Base-by-base conservation (phyloP, 2,113 vertebrate genomes). In the Cyprinodon brontotheroides region DNA sequence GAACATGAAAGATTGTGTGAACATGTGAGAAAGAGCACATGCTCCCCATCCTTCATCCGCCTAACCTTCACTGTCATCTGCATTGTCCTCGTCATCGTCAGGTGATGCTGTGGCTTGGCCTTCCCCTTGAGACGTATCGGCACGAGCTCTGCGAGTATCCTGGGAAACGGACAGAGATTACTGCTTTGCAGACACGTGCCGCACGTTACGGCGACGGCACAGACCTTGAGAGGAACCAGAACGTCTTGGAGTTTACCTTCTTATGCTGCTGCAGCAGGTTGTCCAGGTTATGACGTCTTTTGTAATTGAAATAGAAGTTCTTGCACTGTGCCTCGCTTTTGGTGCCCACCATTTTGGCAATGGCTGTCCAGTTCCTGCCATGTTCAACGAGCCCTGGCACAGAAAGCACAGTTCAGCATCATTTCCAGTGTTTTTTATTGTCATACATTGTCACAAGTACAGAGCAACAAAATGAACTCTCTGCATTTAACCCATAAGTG, bases 261-360 rank as follows among this genome's bases (percentile, higher is more conserved):
- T 99, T 99, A 92, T 99, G 96, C 87, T 99, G 97, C 77, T 99
- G 98, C 11, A 99, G 95, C 15, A 99, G 94, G 84, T 96, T 97
- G 89, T 99, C 98, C 75, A 99, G 94, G 77, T 99, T 99, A 85
- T 99, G 98, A 40, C 97, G 93, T 80, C 98, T 94, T 92, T 99
- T 99, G 81, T 99, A 99, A 86, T 99, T 99, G 86, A 99, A 99
- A 86, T 99, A 99, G 88, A 99, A 99, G 92, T 99, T 99, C 92
- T 99, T 99, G 92, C 98, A 99, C 70, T 99, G 98, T 20, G 97
- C 97, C 93, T 99, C 98, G 38, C 97, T 99, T 94, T 99, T 99
- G 0, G 96, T 97, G 84, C 97, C 98, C 86, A 99, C 98, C 98
- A 99, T 99, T 94, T 98, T 98, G 91, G 98, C 97, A 77, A 99